These are phyloP conservation scores for Microcaecilia unicolor DNA, from an alignment of 2,797 vertebrate genomes.

Conservation along the genomic window DNA sequence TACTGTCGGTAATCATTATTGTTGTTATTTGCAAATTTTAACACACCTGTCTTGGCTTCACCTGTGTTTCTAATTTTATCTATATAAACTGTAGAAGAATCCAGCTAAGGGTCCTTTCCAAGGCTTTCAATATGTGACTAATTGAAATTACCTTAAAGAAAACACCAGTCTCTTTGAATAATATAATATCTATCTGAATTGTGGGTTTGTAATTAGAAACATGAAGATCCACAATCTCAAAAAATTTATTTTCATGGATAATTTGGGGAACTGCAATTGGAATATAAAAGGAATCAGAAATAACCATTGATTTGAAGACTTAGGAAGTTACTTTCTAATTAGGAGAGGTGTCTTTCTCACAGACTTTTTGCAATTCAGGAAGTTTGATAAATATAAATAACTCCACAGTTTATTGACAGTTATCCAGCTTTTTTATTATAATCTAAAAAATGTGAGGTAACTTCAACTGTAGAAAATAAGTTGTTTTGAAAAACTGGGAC, in stretches of 20 bases:
- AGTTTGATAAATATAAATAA: constrained; percentile 68
- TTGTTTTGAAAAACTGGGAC: no score
- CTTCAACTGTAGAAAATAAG: no score
- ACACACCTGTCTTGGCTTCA: no score
- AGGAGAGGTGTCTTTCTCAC: constrained; percentile 59
- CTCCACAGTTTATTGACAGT: constrained; percentile 63
- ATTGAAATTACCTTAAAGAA: constrained; percentile 16
- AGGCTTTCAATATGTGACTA: constrained; percentile 13
- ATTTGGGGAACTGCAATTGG: constrained; percentile 17
- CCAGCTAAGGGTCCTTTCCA: neutral
- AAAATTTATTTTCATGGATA: constrained; percentile 22
- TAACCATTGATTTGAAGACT: constrained; percentile 52
- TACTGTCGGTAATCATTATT: no score
- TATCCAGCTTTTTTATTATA: constrained; percentile 61
- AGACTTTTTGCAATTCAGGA: constrained; percentile 66
- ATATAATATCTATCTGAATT: neutral
- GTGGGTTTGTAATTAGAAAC: constrained; percentile 8
- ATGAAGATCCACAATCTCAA: neutral
- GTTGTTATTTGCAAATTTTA: constrained; percentile 19
- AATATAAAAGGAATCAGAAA: constrained; percentile 30
- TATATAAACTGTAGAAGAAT: constrained; percentile 12
- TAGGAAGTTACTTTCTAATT: constrained; percentile 53
- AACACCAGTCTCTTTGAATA: neutral
- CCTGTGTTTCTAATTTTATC: constrained; percentile 23
- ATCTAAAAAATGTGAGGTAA: no score